A percentile compares a stretch with the other conserved stretches of the same genome.
Evolutionary conservation across 2,888 invertebrate genomes (phyloP).

Genomic region (Terebella lapidaria): DNA sequence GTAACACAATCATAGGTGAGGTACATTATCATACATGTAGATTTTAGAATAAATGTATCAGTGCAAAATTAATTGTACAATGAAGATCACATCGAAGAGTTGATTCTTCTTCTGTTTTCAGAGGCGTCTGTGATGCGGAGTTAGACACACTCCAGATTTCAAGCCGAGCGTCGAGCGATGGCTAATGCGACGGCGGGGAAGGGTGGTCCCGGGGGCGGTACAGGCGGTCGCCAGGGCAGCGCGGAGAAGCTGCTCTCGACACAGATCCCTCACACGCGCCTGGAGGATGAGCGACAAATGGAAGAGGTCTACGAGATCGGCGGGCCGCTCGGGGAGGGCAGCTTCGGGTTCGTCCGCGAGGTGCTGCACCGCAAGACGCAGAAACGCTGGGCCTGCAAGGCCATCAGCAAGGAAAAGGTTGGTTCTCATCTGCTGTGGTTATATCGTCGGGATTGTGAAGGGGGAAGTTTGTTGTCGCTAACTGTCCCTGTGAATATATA

Average conservation of each 20-base stretch:
- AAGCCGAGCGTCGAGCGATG: too few species aligned
- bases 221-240: conserved; percentile 10
- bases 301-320: conserved; percentile 40
- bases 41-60: too few species aligned
- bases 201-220: not conserved
- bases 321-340: conserved; percentile 48
- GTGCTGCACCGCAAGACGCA: conserved; percentile 36
- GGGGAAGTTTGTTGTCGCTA: not conserved
- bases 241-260: conserved; percentile 16
- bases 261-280: conserved; percentile 47
- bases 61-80: too few species aligned
- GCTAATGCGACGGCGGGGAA: not conserved
- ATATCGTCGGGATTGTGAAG: not conserved
- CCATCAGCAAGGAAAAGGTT: conserved; percentile 52
- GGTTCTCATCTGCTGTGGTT: not conserved
- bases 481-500: too few species aligned
- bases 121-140: too few species aligned
- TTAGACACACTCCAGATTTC: too few species aligned
- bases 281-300: conserved; percentile 41
- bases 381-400: conserved; percentile 49
- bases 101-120: too few species aligned
- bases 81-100: too few species aligned
- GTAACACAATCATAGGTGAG: too few species aligned
- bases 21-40: too few species aligned
- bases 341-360: conserved; percentile 48